A percentile compares a stretch with the other conserved stretches of the same genome.
Evolutionary conservation across 2,797 vertebrate species (phyloP).

Genomic region (Aselliscus stoliczkanus): DNA sequence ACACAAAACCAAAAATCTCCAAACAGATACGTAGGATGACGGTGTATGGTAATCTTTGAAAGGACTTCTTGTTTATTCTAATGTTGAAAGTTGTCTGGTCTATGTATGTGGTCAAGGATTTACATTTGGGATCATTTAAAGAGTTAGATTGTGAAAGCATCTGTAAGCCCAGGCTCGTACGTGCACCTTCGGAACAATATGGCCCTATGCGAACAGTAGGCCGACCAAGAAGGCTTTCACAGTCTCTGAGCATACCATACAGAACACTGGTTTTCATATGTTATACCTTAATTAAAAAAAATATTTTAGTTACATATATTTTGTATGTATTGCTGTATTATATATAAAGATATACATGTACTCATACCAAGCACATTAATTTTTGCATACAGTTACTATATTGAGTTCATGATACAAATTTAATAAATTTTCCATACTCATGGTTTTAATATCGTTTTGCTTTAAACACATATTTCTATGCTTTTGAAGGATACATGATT

Average conservation of each 20-base stretch:
- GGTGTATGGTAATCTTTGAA: not conserved
- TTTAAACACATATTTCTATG: not conserved
- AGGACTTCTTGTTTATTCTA: not conserved
- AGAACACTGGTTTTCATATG: constrained; percentile 44
- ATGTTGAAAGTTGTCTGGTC: not conserved
- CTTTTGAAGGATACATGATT: not conserved
- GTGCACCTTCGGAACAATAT: not conserved
- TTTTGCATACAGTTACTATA: not conserved
- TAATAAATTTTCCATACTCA: not conserved
- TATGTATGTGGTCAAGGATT: not conserved
- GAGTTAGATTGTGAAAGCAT: not conserved
- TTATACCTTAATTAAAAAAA: not conserved
- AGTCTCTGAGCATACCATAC: not conserved
- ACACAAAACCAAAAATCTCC: not conserved
- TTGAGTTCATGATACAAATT: not conserved
- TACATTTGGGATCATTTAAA: not conserved
- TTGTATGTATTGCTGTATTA: not conserved
- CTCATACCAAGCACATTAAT: constrained; percentile 54
- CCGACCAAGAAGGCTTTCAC: not conserved
- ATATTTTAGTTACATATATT: not conserved
- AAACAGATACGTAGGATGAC: not conserved
- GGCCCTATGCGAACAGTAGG: not conserved
- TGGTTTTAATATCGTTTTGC: not conserved
- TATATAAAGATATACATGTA: constrained; percentile 48
- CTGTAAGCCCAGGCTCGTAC: not conserved